These are phyloP conservation scores for Andinoacara biseriatus DNA, from an alignment of 2,113 vertebrate genomes.

Conservation along the genomic window DNA sequence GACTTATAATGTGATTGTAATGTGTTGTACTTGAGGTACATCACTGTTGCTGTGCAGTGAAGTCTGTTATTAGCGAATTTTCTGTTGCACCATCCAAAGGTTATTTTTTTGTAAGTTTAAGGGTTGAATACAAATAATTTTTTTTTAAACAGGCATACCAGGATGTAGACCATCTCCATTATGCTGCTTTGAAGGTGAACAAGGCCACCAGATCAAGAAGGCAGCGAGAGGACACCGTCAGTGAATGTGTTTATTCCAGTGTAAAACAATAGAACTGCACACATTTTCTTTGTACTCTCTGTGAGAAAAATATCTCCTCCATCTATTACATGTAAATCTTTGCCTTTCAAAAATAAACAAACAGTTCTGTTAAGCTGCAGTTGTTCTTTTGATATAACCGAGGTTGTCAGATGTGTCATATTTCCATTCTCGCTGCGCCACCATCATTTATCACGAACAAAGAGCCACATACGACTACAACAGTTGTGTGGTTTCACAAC, in stretches of 20 bases:
- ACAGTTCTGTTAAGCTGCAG: neutral
- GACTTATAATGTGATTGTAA: too few relatives aligned
- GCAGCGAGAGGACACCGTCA: neutral
- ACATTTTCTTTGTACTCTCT: neutral
- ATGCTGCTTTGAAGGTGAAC: neutral
- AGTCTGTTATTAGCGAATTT: neutral
- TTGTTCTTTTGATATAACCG: neutral
- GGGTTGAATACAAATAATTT: neutral
- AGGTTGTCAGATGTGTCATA: neutral
- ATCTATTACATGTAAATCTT: neutral
- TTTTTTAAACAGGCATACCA: neutral
- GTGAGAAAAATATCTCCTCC: neutral
- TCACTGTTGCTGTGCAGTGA: neutral
- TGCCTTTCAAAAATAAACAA: rapidly evolving
- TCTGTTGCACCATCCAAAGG: neutral
- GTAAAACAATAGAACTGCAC: slow-evolving; percentile 11
- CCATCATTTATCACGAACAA: neutral
- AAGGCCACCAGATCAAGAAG: neutral
- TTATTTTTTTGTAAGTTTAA: neutral
- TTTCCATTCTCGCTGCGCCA: neutral
- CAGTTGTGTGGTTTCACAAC: neutral
- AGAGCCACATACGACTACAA: rapidly evolving
- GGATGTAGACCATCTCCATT: slow-evolving; percentile 14
- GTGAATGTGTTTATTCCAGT: slow-evolving; percentile 43
- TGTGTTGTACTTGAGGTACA: too few relatives aligned